Conservation (phyloP, 2,888 invertebrate genomes). For the Criorhina ranunculi region DNA sequence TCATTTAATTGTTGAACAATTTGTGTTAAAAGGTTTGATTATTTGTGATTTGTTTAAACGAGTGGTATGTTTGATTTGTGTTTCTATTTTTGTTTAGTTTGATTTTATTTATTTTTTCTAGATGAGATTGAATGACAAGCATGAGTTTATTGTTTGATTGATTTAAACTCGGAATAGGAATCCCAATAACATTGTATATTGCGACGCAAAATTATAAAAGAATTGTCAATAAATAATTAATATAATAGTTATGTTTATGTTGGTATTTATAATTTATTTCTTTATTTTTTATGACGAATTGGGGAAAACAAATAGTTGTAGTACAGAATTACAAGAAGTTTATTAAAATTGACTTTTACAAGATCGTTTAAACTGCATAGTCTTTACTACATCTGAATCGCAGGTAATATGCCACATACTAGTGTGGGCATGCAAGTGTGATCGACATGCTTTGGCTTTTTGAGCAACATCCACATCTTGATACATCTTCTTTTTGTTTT, state of each 20-base stretch:
- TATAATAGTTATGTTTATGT: slow-evolving; percentile 15
- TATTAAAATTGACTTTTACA: no score
- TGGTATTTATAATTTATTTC: background rate
- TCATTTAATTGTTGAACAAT: slow-evolving; percentile 14
- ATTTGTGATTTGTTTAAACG: slow-evolving; percentile 16
- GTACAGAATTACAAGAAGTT: no score
- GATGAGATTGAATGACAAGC: slow-evolving; percentile 57
- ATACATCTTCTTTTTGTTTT: no score
- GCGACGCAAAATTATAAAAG: slow-evolving; percentile 71
- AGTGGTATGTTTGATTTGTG: slow-evolving; percentile 46
- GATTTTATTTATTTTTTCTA: slow-evolving; percentile 21
- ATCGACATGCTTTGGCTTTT: no score
- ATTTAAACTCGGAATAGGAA: slow-evolving; percentile 39
- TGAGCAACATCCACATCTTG: no score
- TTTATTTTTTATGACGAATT: background rate
- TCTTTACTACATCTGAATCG: no score
- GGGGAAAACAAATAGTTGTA: background rate
- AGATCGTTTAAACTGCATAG: no score
- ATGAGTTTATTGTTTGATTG: slow-evolving; percentile 48
- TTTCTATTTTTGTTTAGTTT: slow-evolving; percentile 26
- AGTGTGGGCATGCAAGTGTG: no score
- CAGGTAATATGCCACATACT: no score
- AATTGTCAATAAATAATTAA: slow-evolving; percentile 67
- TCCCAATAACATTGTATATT: slow-evolving; percentile 36
- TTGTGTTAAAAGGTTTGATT: slow-evolving; percentile 13